phyloP scores from a whole-genome alignment of 2,888 invertebrate species.

The Globia sparganii region DNA sequence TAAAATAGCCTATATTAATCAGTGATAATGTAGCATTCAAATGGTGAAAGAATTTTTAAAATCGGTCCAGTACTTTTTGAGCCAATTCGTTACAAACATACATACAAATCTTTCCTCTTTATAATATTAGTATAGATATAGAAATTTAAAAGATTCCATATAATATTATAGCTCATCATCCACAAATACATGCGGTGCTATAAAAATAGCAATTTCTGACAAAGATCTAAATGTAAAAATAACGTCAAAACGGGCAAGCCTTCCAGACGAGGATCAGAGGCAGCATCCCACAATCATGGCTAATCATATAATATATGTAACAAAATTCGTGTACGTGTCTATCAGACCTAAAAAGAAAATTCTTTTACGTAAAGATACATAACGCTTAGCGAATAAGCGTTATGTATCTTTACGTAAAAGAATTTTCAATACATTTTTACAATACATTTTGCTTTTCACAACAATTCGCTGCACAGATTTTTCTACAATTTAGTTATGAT shows the following conservation, averaged over 20 bases:
- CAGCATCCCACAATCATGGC: too few species aligned
- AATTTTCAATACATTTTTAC: too few species aligned
- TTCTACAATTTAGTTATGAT: slow-evolving; percentile 8
- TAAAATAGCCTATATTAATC: too few species aligned
- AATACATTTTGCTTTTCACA: background rate
- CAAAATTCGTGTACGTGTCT: background rate
- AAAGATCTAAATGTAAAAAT: background rate
- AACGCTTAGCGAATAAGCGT: too few species aligned
- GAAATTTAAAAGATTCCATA: background rate
- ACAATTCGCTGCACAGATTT: background rate
- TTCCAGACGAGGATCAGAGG: background rate
- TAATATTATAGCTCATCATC: background rate
- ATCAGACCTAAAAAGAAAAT: background rate
- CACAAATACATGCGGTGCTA: background rate
- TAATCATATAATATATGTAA: background rate
- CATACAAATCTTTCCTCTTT: too few species aligned
- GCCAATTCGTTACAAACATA: too few species aligned
- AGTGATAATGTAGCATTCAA: too few species aligned
- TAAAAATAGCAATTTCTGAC: background rate
- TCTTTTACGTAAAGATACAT: background rate
- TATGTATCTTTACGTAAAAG: too few species aligned
- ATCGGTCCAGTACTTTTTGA: too few species aligned
- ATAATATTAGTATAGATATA: too few species aligned
- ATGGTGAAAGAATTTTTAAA: too few species aligned
- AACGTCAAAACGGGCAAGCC: background rate